A percentile compares a stretch with the other conserved stretches of the same genome.
Conservation (phyloP, 2,113 vertebrate genomes). For the Ophthalmolycus amberensis region DNA sequence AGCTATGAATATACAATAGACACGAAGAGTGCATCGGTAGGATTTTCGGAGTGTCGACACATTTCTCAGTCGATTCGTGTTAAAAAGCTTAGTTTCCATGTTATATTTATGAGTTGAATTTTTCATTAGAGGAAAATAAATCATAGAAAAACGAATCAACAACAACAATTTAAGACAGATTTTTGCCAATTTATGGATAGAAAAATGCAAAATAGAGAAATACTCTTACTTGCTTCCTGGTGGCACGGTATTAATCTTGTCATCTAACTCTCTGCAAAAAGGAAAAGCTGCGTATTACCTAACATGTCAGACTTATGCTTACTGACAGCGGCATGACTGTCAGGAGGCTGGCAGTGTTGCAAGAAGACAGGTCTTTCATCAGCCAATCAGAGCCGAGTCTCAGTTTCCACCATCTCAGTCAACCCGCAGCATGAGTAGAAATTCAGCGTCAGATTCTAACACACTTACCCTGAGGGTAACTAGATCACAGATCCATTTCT, state of each 20-base stretch:
- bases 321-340: background rate
- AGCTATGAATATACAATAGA: background rate
- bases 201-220: background rate
- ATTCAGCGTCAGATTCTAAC: slow-evolving; percentile 42
- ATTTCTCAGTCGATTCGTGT: background rate
- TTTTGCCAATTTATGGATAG: background rate
- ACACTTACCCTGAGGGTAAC: slow-evolving; percentile 48
- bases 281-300: background rate
- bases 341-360: background rate
- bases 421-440: slow-evolving; percentile 17
- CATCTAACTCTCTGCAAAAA: background rate
- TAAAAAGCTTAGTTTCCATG: background rate
- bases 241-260: background rate
- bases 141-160: background rate
- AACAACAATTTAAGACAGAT: background rate
- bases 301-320: background rate
- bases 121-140: background rate
- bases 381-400: slow-evolving; percentile 12
- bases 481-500: slow-evolving; percentile 52
- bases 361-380: background rate
- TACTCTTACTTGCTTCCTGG: background rate
- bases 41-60: background rate
- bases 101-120: background rate
- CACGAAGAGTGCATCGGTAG: background rate
- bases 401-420: slow-evolving; percentile 1